Percentiles rank a stretch among this genome's conserved stretches.
These are phyloP conservation scores for Yponomeuta cagnagella DNA, from an alignment of 2,888 invertebrate species.

Conservation along the genomic window DNA sequence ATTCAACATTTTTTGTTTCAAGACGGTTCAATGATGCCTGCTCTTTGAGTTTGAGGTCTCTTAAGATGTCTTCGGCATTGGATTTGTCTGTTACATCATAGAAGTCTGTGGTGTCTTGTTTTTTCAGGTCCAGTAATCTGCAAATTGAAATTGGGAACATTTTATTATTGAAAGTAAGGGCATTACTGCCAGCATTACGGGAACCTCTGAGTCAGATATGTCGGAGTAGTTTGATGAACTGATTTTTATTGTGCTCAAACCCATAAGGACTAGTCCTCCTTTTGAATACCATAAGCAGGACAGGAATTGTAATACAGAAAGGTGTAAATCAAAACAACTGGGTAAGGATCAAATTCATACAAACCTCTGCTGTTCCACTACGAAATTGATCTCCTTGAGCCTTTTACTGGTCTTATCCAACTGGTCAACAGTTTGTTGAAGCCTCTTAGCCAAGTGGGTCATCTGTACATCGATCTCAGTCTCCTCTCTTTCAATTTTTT, in stretches of 20 bases:
- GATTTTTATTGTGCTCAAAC: too few species aligned
- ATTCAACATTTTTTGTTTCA: constrained; percentile 52
- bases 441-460: constrained; percentile 56
- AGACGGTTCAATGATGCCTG: constrained; percentile 47
- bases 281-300: too few species aligned
- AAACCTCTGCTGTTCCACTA: constrained; percentile 63
- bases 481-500: constrained; percentile 56
- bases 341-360: constrained; percentile 18
- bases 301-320: too few species aligned
- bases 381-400: constrained; percentile 63
- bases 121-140: constrained; percentile 55
- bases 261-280: too few species aligned
- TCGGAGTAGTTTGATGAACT: too few species aligned
- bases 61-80: constrained; percentile 34
- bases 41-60: constrained; percentile 36
- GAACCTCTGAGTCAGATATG: neutral
- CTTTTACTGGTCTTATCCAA: constrained; percentile 61
- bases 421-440: constrained; percentile 58
- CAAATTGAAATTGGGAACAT: constrained; percentile 22
- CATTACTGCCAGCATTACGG: neutral
- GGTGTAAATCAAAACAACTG: too few species aligned
- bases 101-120: constrained; percentile 38
- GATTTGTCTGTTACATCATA: constrained; percentile 41
- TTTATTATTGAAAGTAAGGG: neutral
- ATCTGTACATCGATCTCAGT: constrained; percentile 62